Evolutionary conservation across 2,888 invertebrate genomes (phyloP).

Genomic region (Drosophila tanythrix): DNA sequence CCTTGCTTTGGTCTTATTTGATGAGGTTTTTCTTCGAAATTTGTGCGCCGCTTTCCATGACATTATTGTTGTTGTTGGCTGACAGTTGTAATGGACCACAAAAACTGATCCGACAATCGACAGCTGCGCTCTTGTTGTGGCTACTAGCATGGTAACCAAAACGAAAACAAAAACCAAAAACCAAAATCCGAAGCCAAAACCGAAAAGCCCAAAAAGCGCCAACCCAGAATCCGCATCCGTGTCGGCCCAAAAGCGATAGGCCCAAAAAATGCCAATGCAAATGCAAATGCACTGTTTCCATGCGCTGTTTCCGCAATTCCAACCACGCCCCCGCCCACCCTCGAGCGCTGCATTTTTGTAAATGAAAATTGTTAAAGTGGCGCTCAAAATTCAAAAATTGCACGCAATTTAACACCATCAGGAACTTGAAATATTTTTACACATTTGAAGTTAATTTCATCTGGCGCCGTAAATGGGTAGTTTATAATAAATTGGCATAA

Average conservation of each 20-base stretch:
- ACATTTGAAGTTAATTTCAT: conserved; percentile 57
- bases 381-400: conserved; percentile 19
- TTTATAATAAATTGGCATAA: conserved; percentile 63
- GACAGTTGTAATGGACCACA: conserved; percentile 74
- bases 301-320: conserved; percentile 45
- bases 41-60: conserved; percentile 67
- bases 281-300: conserved; percentile 39
- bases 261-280: conserved; percentile 54
- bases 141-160: conserved; percentile 32
- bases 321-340: conserved; percentile 18
- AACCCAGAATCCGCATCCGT: conserved; percentile 65
- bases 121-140: conserved; percentile 37
- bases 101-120: conserved; percentile 43
- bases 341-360: conserved; percentile 7
- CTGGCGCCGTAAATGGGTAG: conserved; percentile 43
- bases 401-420: conserved; percentile 10
- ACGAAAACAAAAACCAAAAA: conserved; percentile 27
- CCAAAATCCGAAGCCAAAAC: conserved; percentile 27
- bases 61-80: conserved; percentile 41
- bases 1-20: conserved; percentile 74
- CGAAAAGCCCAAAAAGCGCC: background rate
- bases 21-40: conserved; percentile 64
- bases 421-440: conserved; percentile 42
- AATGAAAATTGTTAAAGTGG: conserved; percentile 37
- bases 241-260: conserved; percentile 59